Evolutionary conservation across 2,888 invertebrate species (phyloP), one percentile per base, ranked within the genome.

Genomic region (Dicyrtomina minuta): DNA sequence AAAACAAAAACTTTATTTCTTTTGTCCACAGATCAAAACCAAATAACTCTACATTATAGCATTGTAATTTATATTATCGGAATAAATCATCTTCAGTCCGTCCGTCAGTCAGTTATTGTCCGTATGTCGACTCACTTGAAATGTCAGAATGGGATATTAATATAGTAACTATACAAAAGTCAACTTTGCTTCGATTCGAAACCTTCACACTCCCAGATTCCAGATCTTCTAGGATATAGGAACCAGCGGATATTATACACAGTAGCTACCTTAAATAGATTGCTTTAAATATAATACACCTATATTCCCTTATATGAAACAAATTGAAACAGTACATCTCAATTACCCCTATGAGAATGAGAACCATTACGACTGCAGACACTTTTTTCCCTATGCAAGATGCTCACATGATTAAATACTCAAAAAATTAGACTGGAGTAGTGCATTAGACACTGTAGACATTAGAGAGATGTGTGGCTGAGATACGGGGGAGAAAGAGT

Each of bases 31-130:
- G 49, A 51, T 55, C 51, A 51, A 33, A 33, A 33, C 33, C 33
- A 33, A 33, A 33, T 33, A 33, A 33, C 33, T 33, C 8, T 33
- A 33, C 8, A 33, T 5, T n/a, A n/a, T n/a, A 53, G 33, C 55
- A 22, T 55, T 46, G 13, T 8, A 60, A 20, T 24, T 41, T 60
- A 43, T 46, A 53, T 33, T 55, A 65, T 65, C 65, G 65, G 65
- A 51, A 64, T 41, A 65, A 65, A 53, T 65, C 39, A 65, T 65
- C 65, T 65, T 55, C 65, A 55, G 33, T 8, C 8, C 4, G 33
- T 33, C 33, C 3, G 33, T 33, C 33, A 65, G 65, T 65, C 65
- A 65, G 53, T 55, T 55, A 65, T 64, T 64, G 53, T 53, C 65
- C 53, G 53, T 51, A 33, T 33, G 15, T 26, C 39, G 39, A 39